A percentile compares a stretch with the other conserved stretches of the same genome.
Conservation (phyloP, 2,797 vertebrate species). For the Sciurus carolinensis region DNA sequence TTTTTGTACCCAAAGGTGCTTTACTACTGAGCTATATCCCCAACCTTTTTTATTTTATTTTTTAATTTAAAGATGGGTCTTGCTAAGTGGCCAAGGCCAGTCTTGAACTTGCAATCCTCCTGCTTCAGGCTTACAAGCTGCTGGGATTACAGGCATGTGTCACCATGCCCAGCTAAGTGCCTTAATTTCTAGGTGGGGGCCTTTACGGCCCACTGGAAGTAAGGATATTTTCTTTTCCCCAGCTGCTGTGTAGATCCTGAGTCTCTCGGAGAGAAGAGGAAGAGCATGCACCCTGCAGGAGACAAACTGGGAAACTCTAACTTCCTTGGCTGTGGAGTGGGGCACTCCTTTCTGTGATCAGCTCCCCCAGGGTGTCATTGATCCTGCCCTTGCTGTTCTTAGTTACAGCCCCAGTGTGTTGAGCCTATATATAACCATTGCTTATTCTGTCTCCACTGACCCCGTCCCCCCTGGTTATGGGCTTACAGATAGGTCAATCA, state of each 20-base stretch:
- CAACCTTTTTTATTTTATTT: too few relatives aligned
- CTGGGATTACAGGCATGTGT: too few relatives aligned
- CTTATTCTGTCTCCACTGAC: background rate
- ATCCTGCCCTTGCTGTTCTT: background rate
- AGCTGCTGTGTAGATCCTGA: background rate
- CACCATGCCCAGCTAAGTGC: too few relatives aligned
- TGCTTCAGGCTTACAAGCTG: too few relatives aligned
- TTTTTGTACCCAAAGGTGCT: too few relatives aligned
- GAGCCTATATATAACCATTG: background rate
- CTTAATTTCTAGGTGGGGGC: background rate
- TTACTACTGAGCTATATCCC: too few relatives aligned
- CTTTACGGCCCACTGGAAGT: too few relatives aligned
- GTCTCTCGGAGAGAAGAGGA: background rate
- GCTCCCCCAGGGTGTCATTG: background rate
- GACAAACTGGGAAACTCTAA: background rate
- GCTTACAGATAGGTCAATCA: background rate
- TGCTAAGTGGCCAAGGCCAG: too few relatives aligned
- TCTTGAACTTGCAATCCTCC: too few relatives aligned
- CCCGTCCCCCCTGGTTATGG: background rate
- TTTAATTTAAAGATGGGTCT: too few relatives aligned
- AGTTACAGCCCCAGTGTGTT: background rate
- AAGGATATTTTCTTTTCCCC: background rate
- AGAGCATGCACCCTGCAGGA: background rate
- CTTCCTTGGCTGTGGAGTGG: background rate
- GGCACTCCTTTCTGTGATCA: background rate